Evolutionary conservation across 2,797 vertebrate species (phyloP), one percentile per base, ranked within the genome.

Genomic region (Pogoniulus pusillus): DNA sequence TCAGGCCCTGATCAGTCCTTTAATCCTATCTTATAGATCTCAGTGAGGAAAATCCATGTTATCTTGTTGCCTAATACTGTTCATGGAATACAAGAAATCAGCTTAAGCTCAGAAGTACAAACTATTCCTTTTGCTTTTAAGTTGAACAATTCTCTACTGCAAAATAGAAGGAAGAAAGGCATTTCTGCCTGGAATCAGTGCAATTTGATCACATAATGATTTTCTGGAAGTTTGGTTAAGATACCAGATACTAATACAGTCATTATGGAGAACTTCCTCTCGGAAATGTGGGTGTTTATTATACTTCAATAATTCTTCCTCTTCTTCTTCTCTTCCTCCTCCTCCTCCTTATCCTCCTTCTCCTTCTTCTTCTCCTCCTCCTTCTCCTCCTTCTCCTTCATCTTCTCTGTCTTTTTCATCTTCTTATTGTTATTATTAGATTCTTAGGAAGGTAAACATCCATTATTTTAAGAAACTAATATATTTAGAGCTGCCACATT

Each of bases 51-150:
- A 96, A 93, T 87, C 91, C 86, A 75, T 70, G 30, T 92, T 92
- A 92, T 93, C 86, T 90, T 49, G 27, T 95, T 94, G 79, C 70
- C 49, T 94, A 93, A 89, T 68, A 41, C 81, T 78, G 54, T 76
- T 95, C 76, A 89, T 73, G 91, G 88, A 88, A 83, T 91, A 55
- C 55, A 51, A 90, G n/a, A 92, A 95, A 95, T 90, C 78, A 91
- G 85, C 75, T 95, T 96, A 86, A 85, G 53, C n/a, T n/a, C n/a
- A 63, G 77, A 95, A 92, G 18, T 54, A n/a, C 3, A 81, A 91
- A 91, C 78, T 89, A 85, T 27, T 83, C 30, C 16, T 63, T 92
- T 89, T 83, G 20, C 14, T 85, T 95, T 78, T 51, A 93, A 91
- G 59, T 82, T 82, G 4, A 29, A 65, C 64, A 23, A 34, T 3